Conservation (phyloP, 1,140 invertebrate genomes). For the Nephila pilipes region DNA sequence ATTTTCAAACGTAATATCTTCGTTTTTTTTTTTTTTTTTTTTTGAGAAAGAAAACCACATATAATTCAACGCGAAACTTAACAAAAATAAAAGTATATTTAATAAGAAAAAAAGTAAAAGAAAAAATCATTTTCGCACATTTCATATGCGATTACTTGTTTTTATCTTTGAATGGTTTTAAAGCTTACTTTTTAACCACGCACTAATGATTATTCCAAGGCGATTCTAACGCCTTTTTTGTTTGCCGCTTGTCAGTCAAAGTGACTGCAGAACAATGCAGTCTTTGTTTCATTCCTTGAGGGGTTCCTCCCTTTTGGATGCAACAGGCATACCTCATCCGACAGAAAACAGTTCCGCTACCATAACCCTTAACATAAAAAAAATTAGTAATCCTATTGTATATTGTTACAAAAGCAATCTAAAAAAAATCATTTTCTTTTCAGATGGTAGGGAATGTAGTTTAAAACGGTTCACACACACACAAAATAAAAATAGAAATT, state of each 20-base stretch:
- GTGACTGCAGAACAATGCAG: not conserved
- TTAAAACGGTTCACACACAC: not conserved
- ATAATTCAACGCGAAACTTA: no score
- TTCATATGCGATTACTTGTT: not conserved
- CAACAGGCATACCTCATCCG: not conserved
- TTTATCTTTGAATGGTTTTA: not conserved
- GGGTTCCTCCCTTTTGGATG: not conserved
- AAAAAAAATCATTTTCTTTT: not conserved
- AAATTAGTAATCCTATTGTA: not conserved
- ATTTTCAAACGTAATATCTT: no score
- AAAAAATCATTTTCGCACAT: not conserved
- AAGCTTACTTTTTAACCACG: not conserved
- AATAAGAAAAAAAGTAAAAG: no score
- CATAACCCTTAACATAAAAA: not conserved
- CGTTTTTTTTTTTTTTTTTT: no score
- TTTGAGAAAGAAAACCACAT: no score
- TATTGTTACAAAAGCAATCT: not conserved
- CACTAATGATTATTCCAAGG: slow-evolving; percentile 27
- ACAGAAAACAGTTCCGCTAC: not conserved
- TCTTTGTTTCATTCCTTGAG: not conserved
- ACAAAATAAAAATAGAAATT: not conserved
- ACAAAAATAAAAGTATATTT: no score
- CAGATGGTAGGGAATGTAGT: not conserved
- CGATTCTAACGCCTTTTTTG: slow-evolving; percentile 6
- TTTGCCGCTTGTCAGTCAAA: slow-evolving; percentile 22